Evolutionary conservation across 1,140 invertebrate species (phyloP), one percentile per base, ranked within the genome.

Genomic region (Magallana angulata): DNA sequence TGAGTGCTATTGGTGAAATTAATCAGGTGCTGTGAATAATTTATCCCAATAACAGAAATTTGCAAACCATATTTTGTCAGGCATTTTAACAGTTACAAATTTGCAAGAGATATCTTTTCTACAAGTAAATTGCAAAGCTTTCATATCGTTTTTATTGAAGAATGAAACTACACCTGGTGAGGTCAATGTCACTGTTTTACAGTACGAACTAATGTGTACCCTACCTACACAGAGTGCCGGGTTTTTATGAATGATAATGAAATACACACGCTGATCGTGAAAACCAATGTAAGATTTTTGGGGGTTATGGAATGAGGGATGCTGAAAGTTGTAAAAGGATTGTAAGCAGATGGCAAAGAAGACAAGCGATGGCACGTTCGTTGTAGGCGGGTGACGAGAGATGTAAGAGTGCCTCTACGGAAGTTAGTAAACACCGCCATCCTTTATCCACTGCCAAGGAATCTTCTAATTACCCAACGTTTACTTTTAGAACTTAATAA

Each of bases 401-500:
- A 76, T 24, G 68, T 30, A 24, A 76, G 36, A 18, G 18, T 76
- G 36, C 36, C 24, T 76, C 68, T 48, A 48, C 24, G 68, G 68
- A 30, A 76, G 8, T 76, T 30, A 9, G 12, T 11, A 12, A 11
- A 76, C 9, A 76, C 24, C 36, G 24, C 24, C 24, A 36, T 30
- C 68, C 30, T 48, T 76, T 24, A 76, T 76, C 68, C 68, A 18
- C 18, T 76, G 68, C 68, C 68, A 76, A 76, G 24, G 36, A 36
- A 30, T 36, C 24, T 76, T 76, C 68, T 76, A 76, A 30, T 76
- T 36, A 76, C 36, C 68, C n/a, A 62, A 18, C 14, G 68, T 76
- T 76, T 76, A 76, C 68, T 76, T 76, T 30, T 48, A 76, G 68
- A 68, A 30, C 60, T 12, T 64, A 64, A 64, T 64, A 64, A 64